Base-by-base conservation (phyloP, 1,140 invertebrate genomes). In the Chrysoperla carnea region DNA sequence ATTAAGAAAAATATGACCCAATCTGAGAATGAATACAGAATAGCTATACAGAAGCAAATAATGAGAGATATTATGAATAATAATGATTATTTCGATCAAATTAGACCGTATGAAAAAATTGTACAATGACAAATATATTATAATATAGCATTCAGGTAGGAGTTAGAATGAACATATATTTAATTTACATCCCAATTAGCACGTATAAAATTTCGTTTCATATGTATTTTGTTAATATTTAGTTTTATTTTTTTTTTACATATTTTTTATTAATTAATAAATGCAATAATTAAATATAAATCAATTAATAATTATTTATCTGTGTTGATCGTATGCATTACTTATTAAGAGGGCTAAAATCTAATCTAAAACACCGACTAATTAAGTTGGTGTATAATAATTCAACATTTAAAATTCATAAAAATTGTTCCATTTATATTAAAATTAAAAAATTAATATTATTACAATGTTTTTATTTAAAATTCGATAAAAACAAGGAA, bases 1-100 rank as follows among this genome's bases (percentile, higher is more conserved):
- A 45, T 45, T 40, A 39, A 41, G 43, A 45, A 45, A 38, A 40
- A 45, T 45, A 45, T 23, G 12, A 23, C 7, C 23, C 38, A 31
- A 36, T 43, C 37, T 39, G 17, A 23, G 17, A 23, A 23, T 23
- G 17, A 23, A 23, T 23, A 23, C 17, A 23, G 17, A 23, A 39
- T 23, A 23, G 27, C 27, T 23, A 23, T 27, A 39, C 37, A 27
- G 15, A 23, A 23, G 27, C 27, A 27, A 39, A 39, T 15, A 39
- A 39, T 13, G 12, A 36, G 12, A 36, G 15, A 36, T 36, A 36
- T 36, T 36, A 36, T 15, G 15, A 36, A 36, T 13, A 39, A 11
- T 23, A 23, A 23, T 39, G 37, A 39, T 23, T 33, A 33, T 12
- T 12, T 12, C 31, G 31, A 33, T 33, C 31, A 33, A 33, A 33